Evolutionary conservation across 2,113 vertebrate species (phyloP).

Genomic region (Pogona vitticeps): DNA sequence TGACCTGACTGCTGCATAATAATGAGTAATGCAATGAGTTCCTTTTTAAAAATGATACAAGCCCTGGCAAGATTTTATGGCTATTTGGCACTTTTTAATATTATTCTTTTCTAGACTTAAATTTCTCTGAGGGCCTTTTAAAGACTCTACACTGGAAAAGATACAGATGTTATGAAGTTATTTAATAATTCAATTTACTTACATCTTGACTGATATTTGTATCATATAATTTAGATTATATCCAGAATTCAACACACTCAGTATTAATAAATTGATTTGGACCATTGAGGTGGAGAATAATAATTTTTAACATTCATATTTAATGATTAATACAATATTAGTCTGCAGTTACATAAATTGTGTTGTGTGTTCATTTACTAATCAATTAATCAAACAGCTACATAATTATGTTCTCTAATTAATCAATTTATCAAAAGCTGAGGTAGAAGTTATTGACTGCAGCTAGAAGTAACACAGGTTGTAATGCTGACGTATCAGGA

Average conservation of each 20-base stretch:
- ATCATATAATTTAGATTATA: not conserved
- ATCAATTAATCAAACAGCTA: slow-evolving; percentile 50
- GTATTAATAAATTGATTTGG: slow-evolving; percentile 22
- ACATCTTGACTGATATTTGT: not conserved
- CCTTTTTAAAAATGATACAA: too few species aligned
- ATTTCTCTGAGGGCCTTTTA: not conserved
- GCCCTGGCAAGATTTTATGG: not conserved
- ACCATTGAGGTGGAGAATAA: not conserved
- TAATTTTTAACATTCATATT: not conserved
- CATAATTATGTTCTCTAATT: slow-evolving; percentile 60
- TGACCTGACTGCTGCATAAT: too few species aligned
- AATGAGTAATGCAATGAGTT: too few species aligned
- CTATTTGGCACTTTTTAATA: not conserved
- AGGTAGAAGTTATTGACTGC: slow-evolving; percentile 46
- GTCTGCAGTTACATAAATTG: slow-evolving; percentile 27
- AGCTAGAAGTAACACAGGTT: slow-evolving; percentile 48
- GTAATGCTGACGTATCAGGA: slow-evolving; percentile 26
- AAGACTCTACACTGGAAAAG: not conserved
- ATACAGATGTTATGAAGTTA: not conserved
- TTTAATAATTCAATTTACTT: not conserved
- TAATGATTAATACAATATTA: slow-evolving; percentile 29
- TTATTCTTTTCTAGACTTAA: not conserved
- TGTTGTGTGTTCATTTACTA: slow-evolving; percentile 33
- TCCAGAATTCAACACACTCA: not conserved
- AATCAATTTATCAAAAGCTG: slow-evolving; percentile 57